Evolutionary conservation across 2,113 vertebrate genomes (phyloP).

Genomic region (Empidonax traillii): DNA sequence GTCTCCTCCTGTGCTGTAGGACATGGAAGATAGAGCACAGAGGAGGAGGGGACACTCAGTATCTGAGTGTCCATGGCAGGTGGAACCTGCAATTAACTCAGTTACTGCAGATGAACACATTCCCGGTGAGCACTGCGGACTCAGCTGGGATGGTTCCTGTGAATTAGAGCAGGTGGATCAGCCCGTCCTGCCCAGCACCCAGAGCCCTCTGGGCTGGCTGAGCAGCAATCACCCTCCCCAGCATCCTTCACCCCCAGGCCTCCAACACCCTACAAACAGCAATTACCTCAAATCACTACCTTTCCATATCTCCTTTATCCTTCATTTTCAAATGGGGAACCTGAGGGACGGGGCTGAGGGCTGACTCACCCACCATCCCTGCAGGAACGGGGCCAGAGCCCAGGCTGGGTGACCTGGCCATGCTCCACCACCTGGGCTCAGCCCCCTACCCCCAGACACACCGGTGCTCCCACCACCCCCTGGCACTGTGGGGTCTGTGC

Average conservation of each 20-base stretch:
- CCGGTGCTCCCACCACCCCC: rapidly evolving
- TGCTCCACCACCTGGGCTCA: neutral
- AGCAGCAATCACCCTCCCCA: neutral
- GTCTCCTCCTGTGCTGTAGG: rapidly evolving
- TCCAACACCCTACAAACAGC: neutral
- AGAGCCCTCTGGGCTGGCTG: neutral
- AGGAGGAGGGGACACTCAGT: rapidly evolving
- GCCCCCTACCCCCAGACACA: rapidly evolving
- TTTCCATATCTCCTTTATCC: neutral
- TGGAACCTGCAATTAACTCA: neutral
- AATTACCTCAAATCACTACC: neutral
- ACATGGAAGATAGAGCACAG: rapidly evolving
- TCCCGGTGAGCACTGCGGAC: neutral
- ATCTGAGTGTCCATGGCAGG: neutral
- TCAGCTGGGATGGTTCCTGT: neutral
- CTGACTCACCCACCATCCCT: neutral
- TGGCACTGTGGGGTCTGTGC: rapidly evolving
- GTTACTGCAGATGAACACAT: neutral
- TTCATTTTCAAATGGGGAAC: neutral
- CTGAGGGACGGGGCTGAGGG: neutral
- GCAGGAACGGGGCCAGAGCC: neutral
- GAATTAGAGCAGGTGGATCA: neutral
- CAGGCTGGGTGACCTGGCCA: rapidly evolving
- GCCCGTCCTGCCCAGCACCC: neutral
- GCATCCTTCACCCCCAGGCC: neutral